Conservation (phyloP, 1,140 invertebrate species). For the Drosophila mojavensis region DNA sequence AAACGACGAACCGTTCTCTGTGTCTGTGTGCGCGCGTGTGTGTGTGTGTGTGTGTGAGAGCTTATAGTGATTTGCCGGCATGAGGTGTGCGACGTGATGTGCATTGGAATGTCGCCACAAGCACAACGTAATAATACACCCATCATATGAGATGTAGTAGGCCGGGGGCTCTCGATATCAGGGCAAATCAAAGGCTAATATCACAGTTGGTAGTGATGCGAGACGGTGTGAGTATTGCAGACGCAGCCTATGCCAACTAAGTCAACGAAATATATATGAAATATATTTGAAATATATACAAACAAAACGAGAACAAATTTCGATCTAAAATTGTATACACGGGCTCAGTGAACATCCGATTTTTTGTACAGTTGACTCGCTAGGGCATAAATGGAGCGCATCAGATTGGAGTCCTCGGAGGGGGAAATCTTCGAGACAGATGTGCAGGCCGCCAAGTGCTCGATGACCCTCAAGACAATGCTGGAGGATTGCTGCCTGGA, state of each 20-base stretch:
- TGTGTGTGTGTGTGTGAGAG: neutral
- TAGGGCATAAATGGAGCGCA: constrained; percentile 88
- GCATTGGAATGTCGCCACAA: constrained; percentile 23
- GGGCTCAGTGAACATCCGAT: too few species aligned
- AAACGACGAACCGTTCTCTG: neutral
- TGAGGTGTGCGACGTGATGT: constrained; percentile 48
- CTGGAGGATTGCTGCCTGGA: constrained; percentile 89
- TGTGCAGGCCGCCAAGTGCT: constrained; percentile 92
- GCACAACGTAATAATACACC: too few species aligned
- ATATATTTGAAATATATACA: too few species aligned
- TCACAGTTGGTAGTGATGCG: too few species aligned
- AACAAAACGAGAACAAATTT: neutral
- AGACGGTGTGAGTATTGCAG: neutral
- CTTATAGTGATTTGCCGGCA: constrained; percentile 32
- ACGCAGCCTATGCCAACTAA: neutral
- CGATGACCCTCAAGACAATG: constrained; percentile 72
- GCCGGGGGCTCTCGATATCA: neutral
- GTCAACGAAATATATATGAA: neutral
- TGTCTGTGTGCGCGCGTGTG: neutral
- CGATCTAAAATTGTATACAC: neutral
- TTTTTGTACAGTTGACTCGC: too few species aligned
- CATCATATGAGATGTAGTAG: too few species aligned
- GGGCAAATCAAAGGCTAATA: neutral
- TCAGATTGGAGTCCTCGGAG: constrained; percentile 97
- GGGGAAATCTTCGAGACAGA: constrained; percentile 98